Base-by-base conservation (phyloP, 2,797 vertebrate genomes). In the Botia almorhae region DNA sequence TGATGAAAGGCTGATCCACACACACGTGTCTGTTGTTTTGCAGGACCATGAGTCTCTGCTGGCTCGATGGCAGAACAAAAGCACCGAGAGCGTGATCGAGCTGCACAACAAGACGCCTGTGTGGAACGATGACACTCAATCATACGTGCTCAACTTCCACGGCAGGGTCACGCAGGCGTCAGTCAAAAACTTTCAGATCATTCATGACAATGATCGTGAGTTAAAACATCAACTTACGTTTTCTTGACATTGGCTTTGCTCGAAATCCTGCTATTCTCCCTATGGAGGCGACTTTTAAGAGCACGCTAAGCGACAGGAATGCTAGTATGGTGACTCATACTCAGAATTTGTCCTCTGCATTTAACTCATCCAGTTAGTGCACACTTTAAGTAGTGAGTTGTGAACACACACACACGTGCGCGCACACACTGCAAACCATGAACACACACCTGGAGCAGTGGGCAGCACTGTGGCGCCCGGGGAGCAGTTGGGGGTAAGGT, bases 81-180 rank as follows among this genome's bases (percentile, higher is more conserved):
- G 94, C 90, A 98, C 96, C 0, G 98, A 99, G 90, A 98, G 93
- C 0, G 94, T 98, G 89, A 99, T 99, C 5, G 97, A 99, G 89
- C 96, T 99, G 61, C 98, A 99, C 89, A 99, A 99, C 92, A 99
- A 99, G 93, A 98, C 98, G 0, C 98, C 98, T 0, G 97, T 99
- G 85, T 99, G 98, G 98, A 99, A 99, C 0, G 98, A 99, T 4
- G 98, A 99, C 91, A 99, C 98, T 0, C 98, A 99, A 90, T 99
- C 97, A 26, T 99, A 99, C 2, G 98, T 99, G 84, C 95, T 99
- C 85, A 99, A 99, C 93, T 99, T 99, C 93, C 98, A 99, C 0
- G 98, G 98, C 87, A 94, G 98, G 33, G 98, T 99, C 92, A 99
- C 97, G 19, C 98, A 99, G 91, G 98, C 98, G 55, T 99, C 98